Evolutionary conservation across 64 coral and sea anemone genomes (phyloP), one percentile per base, ranked within the genome.

Genomic region (Porites lutea): DNA sequence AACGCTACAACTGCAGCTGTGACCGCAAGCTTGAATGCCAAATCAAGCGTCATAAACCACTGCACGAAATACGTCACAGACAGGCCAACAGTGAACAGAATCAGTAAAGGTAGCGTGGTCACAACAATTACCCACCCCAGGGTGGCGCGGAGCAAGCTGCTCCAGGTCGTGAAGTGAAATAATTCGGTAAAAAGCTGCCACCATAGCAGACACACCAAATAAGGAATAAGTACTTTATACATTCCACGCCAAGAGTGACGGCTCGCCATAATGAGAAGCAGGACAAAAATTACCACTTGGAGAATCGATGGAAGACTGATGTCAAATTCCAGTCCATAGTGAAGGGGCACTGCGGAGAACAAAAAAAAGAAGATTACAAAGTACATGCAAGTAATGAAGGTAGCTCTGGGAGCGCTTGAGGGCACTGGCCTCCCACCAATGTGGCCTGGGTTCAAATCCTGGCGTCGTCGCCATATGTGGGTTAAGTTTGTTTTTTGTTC

Each of bases 211-310:
- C 95, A 96, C 5, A 96, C 95, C 16, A 93, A 45, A 72, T 96
- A 90, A 13, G 95, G 95, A 11, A 96, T 85, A 13, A 96, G 79
- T 19, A 94, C 92, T 91, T 96, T 96, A 63, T 96, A 96, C 48
- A 96, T 52, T 13, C 95, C 95, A 13, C 74, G 90, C 95, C 95
- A 96, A 13, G 95, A 96, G 69, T 96, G 95, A 51, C 95, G 91
- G 13, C 95, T 79, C 4, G 90, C 95, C 90, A 96, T 96, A 51
- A 90, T 71, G 21, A 96, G 73, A 14, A 96, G 75, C 78, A 96
- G 89, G 49, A 88, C 90, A 46, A 96, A 48, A 58, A 96, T 93
- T 7, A 83, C 79, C 13, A 96, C 23, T 27, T 96, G 95, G 47
- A 96, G 90, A 58, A 96, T 67, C 27, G 86, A 79, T 13, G 95